Evolutionary conservation across 2,113 vertebrate species (phyloP).

Genomic region (Isichthys henryi): DNA sequence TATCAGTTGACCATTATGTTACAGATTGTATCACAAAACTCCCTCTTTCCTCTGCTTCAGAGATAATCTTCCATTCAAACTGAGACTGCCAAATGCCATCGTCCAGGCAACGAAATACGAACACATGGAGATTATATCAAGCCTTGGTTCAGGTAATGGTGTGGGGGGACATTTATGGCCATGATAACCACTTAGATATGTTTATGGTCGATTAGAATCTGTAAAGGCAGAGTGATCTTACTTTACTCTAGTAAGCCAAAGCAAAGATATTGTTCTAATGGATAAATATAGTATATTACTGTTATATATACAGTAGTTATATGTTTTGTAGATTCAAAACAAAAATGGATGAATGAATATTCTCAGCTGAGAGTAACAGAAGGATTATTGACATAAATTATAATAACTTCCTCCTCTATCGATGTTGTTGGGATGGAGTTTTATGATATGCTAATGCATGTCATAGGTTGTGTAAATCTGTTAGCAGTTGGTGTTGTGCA

Average conservation of each 20-base stretch:
- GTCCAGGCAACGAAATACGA: conserved; percentile 66
- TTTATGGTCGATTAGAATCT: neutral
- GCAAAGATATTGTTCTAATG: neutral
- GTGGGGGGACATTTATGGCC: neutral
- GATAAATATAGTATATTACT: neutral
- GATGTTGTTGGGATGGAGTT: neutral
- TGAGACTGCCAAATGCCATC: conserved; percentile 78
- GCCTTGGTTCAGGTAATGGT: conserved; percentile 73
- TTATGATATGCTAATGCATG: neutral
- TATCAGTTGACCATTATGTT: neutral
- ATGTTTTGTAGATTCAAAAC: neutral
- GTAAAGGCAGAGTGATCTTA: neutral
- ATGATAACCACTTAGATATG: neutral
- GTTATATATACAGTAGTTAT: neutral
- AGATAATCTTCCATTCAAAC: conserved; percentile 75
- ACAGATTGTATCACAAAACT: conserved; percentile 17
- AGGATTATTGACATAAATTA: neutral
- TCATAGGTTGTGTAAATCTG: neutral
- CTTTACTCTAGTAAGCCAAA: neutral
- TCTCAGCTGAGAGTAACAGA: neutral
- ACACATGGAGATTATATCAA: conserved; percentile 79
- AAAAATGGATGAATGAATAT: neutral
- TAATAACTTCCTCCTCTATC: neutral
- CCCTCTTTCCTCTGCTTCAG: conserved; percentile 48
- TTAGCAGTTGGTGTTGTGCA: conserved; percentile 14